Conservation (phyloP, 1,140 invertebrate genomes). For the Limonius californicus region DNA sequence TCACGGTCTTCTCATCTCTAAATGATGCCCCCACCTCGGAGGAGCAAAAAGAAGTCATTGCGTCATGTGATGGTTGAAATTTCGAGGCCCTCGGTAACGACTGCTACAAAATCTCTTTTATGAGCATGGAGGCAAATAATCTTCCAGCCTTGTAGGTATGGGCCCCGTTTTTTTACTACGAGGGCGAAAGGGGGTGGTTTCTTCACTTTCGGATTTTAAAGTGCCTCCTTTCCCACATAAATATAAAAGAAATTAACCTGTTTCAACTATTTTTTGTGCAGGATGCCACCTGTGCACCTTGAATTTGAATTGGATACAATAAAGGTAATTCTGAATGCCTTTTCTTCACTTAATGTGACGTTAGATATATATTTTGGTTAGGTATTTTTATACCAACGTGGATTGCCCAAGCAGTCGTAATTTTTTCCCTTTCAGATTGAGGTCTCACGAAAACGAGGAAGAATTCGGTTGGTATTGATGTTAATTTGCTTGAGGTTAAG, state of each 20-base stretch:
- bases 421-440: too few species aligned
- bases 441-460: too few species aligned
- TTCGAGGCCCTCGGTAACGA: not conserved
- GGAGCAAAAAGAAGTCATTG: not conserved
- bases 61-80: constrained; percentile 3
- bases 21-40: not conserved
- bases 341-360: not conserved
- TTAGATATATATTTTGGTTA: not conserved
- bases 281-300: not conserved
- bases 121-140: not conserved
- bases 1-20: constrained; percentile 14
- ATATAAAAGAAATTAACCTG: constrained; percentile 10
- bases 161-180: not conserved
- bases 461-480: too few species aligned
- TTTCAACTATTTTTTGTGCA: not conserved
- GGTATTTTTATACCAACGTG: not conserved
- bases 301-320: not conserved
- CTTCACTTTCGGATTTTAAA: not conserved
- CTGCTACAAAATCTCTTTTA: not conserved
- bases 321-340: not conserved
- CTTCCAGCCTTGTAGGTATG: not conserved
- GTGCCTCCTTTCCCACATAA: constrained; percentile 1
- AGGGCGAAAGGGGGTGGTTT: not conserved
- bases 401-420: not conserved
- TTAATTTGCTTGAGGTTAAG: too few species aligned